Evolutionary conservation across 1,140 invertebrate genomes (phyloP).

Genomic region (Triops longicaudatus): DNA sequence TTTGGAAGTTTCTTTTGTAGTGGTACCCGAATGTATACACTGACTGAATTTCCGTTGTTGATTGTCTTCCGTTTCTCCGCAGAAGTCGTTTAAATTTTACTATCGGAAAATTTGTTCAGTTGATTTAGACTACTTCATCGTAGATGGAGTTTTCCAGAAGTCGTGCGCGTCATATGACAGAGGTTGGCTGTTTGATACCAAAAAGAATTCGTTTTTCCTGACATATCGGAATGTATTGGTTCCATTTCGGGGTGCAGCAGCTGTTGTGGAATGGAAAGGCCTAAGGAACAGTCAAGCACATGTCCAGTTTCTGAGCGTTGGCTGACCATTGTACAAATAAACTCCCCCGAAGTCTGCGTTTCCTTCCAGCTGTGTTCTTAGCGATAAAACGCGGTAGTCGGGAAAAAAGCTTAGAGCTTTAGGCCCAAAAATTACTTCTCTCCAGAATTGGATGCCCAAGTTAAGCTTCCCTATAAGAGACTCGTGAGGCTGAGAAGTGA

Average conservation of each 20-base stretch:
- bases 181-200: too few relatives aligned
- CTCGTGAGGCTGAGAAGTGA: background rate
- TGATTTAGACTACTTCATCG: too few relatives aligned
- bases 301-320: background rate
- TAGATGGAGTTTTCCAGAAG: too few relatives aligned
- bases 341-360: background rate
- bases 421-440: background rate
- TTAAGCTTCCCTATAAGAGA: background rate
- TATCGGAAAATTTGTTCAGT: too few relatives aligned
- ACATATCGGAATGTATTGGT: background rate
- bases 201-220: background rate
- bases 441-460: background rate
- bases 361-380: background rate
- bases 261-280: background rate
- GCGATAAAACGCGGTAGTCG: background rate
- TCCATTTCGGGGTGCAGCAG: background rate
- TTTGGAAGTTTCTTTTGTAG: too few relatives aligned
- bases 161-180: too few relatives aligned
- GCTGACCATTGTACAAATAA: conserved; percentile 13
- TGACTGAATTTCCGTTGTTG: too few relatives aligned
- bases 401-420: background rate
- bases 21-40: too few relatives aligned
- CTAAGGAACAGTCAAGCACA: background rate
- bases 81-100: too few relatives aligned
- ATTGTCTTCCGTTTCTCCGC: too few relatives aligned